These are phyloP conservation scores for Atherinosoma microstoma DNA, from an alignment of 2,797 vertebrate species.

Conservation along the genomic window DNA sequence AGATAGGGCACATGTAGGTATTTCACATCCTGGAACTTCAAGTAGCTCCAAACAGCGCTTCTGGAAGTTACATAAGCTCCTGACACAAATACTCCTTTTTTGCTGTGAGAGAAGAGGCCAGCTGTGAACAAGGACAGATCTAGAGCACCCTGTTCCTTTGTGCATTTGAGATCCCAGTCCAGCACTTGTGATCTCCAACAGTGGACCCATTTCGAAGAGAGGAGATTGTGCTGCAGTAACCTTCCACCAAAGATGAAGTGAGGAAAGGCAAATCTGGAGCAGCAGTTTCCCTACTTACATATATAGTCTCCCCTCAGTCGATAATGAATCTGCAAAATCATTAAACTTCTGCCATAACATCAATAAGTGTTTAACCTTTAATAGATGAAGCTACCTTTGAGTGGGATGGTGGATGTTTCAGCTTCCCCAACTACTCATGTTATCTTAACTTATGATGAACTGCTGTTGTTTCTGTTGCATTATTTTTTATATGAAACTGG, in stretches of 20 bases:
- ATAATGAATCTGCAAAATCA: slow-evolving; percentile 35
- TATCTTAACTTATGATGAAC: no score
- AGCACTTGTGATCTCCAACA: slow-evolving; percentile 56
- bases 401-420: background rate
- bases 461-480: no score
- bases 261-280: slow-evolving; percentile 56
- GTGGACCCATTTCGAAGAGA: slow-evolving; percentile 57
- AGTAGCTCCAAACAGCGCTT: slow-evolving; percentile 53
- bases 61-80: slow-evolving; percentile 67
- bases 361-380: background rate
- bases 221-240: slow-evolving; percentile 60
- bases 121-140: slow-evolving; percentile 80
- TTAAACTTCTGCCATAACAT: slow-evolving; percentile 12
- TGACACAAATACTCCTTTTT: slow-evolving; percentile 70
- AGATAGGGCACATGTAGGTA: slow-evolving; percentile 39
- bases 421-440: background rate
- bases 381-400: no score
- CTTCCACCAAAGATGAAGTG: slow-evolving; percentile 40
- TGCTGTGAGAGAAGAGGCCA: slow-evolving; percentile 70
- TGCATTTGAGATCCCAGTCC: slow-evolving; percentile 71
- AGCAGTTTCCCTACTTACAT: slow-evolving; percentile 28
- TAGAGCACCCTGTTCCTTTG: slow-evolving; percentile 83
- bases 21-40: slow-evolving; percentile 46
- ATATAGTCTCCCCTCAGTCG: slow-evolving; percentile 31
- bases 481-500: no score